Conservation (phyloP, 2,113 vertebrate species). For the Lagopus leucura region DNA sequence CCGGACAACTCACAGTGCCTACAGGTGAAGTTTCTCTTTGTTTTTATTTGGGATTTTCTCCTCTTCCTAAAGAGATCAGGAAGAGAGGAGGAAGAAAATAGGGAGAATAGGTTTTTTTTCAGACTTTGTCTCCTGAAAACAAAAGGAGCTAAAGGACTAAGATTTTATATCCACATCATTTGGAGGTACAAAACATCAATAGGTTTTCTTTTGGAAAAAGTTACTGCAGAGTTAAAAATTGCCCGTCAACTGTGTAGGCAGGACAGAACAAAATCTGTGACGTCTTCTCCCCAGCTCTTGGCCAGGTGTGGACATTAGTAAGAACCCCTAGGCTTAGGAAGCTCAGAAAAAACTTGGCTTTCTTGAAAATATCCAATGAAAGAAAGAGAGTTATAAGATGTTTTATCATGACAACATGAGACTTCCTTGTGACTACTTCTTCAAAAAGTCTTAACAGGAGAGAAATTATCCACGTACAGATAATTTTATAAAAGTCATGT, state of each 20-base stretch:
- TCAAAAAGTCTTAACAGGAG: neutral
- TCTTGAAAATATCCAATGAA: neutral
- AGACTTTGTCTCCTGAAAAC: neutral
- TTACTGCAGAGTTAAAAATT: neutral
- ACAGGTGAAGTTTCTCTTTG: neutral
- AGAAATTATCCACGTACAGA: neutral
- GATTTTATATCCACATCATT: neutral
- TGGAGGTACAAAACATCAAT: neutral
- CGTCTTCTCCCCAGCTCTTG: neutral
- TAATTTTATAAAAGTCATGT: neutral
- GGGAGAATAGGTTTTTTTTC: neutral
- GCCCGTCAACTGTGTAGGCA: neutral
- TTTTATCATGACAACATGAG: neutral
- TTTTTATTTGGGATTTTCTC: neutral
- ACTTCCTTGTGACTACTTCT: neutral
- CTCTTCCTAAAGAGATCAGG: neutral
- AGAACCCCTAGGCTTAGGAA: neutral
- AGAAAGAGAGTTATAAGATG: neutral
- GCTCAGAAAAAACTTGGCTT: neutral
- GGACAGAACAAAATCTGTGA: neutral
- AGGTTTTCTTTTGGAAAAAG: neutral
- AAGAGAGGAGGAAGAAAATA: neutral
- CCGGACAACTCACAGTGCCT: neutral
- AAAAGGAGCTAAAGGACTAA: neutral
- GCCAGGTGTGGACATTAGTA: neutral